Conservation (phyloP, 2,113 vertebrate genomes). For the Podarcis cretensis region DNA sequence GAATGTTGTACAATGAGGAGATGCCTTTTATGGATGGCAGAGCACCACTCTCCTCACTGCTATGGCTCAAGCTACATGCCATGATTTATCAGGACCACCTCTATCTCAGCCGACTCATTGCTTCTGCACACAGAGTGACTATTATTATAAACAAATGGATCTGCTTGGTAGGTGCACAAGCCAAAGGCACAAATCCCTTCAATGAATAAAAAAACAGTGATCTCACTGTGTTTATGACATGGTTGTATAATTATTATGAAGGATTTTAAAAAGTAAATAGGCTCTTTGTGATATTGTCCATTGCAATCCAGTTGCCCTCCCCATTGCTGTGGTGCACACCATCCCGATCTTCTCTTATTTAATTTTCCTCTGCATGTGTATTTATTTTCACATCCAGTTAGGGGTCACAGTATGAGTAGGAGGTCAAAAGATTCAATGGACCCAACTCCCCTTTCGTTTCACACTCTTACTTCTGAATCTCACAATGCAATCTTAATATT, state of each 20-base stretch:
- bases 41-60: neutral
- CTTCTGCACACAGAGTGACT: neutral
- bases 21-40: neutral
- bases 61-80: neutral
- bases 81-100: neutral
- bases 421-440: neutral
- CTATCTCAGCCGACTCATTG: neutral
- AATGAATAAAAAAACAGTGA: neutral
- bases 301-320: neutral
- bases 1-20: neutral
- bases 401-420: no score
- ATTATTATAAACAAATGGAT: neutral
- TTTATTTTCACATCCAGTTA: neutral
- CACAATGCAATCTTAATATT: neutral
- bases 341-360: neutral
- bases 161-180: neutral
- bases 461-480: neutral
- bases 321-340: neutral
- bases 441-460: neutral
- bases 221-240: neutral
- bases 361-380: neutral
- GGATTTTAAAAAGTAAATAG: neutral
- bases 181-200: neutral
- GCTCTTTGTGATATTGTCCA: neutral
- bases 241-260: neutral